Evolutionary conservation across 2,888 invertebrate species (phyloP), one percentile per base, ranked within the genome.

Genomic region (Tiphia femorata): DNA sequence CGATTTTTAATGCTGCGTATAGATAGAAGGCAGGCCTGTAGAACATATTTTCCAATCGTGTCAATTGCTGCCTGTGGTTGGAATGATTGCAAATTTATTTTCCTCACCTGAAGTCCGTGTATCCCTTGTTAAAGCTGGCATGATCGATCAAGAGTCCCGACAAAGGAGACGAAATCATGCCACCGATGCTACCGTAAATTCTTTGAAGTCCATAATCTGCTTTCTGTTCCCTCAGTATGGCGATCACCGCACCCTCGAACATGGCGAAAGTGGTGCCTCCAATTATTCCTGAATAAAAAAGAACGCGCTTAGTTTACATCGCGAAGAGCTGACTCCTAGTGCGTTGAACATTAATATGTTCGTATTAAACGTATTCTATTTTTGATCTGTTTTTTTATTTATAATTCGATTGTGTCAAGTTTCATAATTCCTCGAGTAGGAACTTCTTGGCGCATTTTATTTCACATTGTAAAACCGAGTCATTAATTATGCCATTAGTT

Each of bases 181-280:
- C 91, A 1, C 92, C 92, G 58, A 92, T 86, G 57, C 90, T 90
- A 29, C 91, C 92, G 76, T 91, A 92, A 52, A 92, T 89, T 53
- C 91, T 85, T 83, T 92, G 92, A 61, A 92, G 83, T 0, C 92
- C 93, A 72, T 92, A 92, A 84, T 92, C 92, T 0, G 92, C 92
- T 67, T 89, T 88, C 73, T 92, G 91, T 70, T 92, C 91, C 54
- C 91, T 84, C 53, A 92, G 84, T 69, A 92, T 91, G 3, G 92
- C 90, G 55, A 93, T 91, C 2, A 91, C 92, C 0, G 92, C 93
- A 1, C 92, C 91, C 82, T 92, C 92, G 77, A 92, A 92, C 91
- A 93, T 92, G 20, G 92, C 91, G 77, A 91, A 92, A 0, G 91
- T 89, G 1, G 92, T 92, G 0, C 92, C 91, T 33, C 91, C 87